phyloP scores from a whole-genome alignment of 2,888 invertebrate species.

The Dione juno region DNA sequence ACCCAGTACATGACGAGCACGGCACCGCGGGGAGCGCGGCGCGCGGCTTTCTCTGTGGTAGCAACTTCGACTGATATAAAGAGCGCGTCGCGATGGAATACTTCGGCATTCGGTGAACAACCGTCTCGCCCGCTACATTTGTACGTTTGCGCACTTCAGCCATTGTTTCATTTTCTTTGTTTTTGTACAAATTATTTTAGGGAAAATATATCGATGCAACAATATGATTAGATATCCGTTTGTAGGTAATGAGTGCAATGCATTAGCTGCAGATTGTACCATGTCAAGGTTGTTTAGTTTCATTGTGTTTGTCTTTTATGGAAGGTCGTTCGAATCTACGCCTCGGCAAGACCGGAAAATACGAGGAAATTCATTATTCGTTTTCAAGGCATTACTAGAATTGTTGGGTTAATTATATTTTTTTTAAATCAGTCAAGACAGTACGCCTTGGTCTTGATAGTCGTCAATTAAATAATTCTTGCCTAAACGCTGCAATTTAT shows the following conservation, averaged over 20 bases:
- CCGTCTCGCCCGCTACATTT: slow-evolving; percentile 80
- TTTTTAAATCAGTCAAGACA: slow-evolving; percentile 29
- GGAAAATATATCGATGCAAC: slow-evolving; percentile 71
- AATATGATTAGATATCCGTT: slow-evolving; percentile 68
- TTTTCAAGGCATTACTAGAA: slow-evolving; percentile 75
- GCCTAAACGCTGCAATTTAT: slow-evolving; percentile 53
- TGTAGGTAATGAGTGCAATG: slow-evolving; percentile 74
- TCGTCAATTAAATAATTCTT: slow-evolving; percentile 56
- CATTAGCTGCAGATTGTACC: slow-evolving; percentile 68
- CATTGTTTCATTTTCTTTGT: slow-evolving; percentile 46
- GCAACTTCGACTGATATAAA: slow-evolving; percentile 77
- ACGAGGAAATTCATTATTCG: slow-evolving; percentile 80
- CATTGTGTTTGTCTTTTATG: slow-evolving; percentile 78
- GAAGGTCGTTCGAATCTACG: slow-evolving; percentile 74
- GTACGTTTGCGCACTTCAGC: slow-evolving; percentile 56
- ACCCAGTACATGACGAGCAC: slow-evolving; percentile 74
- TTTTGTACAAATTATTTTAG: slow-evolving; percentile 49
- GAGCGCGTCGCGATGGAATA: slow-evolving; percentile 77
- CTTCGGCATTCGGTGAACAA: slow-evolving; percentile 83
- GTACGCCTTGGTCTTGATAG: slow-evolving; percentile 32
- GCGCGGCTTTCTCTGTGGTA: slow-evolving; percentile 77
- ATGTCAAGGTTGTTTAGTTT: slow-evolving; percentile 80
- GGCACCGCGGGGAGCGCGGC: slow-evolving; percentile 70
- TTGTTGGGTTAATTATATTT: slow-evolving; percentile 51
- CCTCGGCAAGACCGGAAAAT: slow-evolving; percentile 77